A percentile compares a stretch with the other conserved stretches of the same genome.
phyloP scores from a whole-genome alignment of 2,113 vertebrate species.

The Pachycephala philippinensis region DNA sequence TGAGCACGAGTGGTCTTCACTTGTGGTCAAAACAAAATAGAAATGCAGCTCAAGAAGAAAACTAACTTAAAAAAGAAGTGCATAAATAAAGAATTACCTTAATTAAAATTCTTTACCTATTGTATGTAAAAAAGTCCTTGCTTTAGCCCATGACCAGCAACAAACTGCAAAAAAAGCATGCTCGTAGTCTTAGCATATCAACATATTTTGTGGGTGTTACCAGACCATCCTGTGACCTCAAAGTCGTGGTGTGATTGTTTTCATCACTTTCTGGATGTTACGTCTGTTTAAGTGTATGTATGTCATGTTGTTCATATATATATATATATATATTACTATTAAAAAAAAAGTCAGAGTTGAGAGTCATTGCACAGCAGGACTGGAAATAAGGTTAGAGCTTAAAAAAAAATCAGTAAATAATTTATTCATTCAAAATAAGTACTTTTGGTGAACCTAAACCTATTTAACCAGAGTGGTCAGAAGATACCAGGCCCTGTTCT shows the following conservation, averaged over 20 bases:
- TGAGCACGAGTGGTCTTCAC: neutral
- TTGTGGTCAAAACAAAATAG: neutral
- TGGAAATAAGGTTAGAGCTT: neutral
- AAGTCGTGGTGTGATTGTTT: neutral
- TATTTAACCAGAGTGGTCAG: neutral
- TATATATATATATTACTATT: neutral
- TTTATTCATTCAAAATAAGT: neutral
- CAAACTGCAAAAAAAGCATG: neutral
- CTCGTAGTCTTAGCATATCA: neutral
- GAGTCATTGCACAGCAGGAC: neutral
- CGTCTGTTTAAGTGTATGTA: neutral
- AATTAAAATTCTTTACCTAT: neutral
- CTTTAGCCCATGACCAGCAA: neutral
- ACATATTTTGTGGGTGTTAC: neutral
- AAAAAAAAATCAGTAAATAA: neutral
- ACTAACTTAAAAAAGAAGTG: too few relatives aligned
- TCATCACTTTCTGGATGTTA: neutral
- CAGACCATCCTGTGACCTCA: neutral
- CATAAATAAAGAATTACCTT: neutral
- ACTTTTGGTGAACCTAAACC: neutral
- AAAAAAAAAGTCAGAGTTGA: neutral
- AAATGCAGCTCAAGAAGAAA: neutral
- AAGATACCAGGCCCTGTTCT: neutral
- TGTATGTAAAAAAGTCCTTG: neutral
- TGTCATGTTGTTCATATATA: neutral